A percentile compares a stretch with the other conserved stretches of the same genome.
phyloP scores from a whole-genome alignment of 2,797 vertebrate species.

The Clangula hyemalis region DNA sequence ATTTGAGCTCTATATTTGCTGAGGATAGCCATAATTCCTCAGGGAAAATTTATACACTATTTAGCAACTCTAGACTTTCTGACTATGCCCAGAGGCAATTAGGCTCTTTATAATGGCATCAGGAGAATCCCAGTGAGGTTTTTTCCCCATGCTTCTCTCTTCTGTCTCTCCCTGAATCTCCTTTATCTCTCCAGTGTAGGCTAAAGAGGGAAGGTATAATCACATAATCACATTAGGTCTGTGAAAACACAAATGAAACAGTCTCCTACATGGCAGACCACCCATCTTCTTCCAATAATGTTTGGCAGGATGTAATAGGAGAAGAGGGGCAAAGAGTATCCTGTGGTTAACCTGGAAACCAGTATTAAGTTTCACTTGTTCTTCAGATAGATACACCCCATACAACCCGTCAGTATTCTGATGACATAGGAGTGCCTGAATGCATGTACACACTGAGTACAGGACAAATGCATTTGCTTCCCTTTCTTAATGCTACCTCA shows the following conservation, averaged over 20 bases:
- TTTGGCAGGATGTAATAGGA: not conserved
- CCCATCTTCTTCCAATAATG: not conserved
- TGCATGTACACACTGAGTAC: not conserved
- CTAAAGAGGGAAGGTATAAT: not conserved
- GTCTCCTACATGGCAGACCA: not conserved
- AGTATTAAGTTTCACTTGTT: not conserved
- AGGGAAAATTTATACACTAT: slow-evolving; percentile 34
- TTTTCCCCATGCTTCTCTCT: not conserved
- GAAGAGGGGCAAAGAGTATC: not conserved
- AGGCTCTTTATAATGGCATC: not conserved
- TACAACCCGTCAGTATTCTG: not conserved
- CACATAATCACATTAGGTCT: not conserved
- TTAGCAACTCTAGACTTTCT: slow-evolving; percentile 51
- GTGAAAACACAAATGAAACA: not conserved
- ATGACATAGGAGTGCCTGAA: not conserved
- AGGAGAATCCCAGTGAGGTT: not conserved
- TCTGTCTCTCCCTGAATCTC: not conserved
- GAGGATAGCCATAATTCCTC: slow-evolving; percentile 48
- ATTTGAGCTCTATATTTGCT: slow-evolving; percentile 28
- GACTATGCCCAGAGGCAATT: slow-evolving; percentile 43
- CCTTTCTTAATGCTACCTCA: not conserved
- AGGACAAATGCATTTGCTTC: not conserved
- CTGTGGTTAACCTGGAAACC: not conserved
- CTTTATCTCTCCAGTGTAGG: not conserved
- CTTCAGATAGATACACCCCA: not conserved